phyloP scores from a whole-genome alignment of 2,797 vertebrate genomes.

The Crax fasciolata region DNA sequence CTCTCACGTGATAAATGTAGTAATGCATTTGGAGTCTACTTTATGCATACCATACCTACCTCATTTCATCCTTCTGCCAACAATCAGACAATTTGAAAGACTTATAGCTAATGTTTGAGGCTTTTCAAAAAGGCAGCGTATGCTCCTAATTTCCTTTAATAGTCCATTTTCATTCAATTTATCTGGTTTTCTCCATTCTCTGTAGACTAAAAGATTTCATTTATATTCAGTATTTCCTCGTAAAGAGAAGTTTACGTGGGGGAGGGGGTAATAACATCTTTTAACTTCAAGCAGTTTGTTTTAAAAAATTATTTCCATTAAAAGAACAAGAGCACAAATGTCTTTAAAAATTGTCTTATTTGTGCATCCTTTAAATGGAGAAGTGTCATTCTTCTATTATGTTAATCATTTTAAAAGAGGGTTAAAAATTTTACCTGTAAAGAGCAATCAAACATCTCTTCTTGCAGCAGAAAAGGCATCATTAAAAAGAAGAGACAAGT shows the following conservation, averaged over 20 bases:
- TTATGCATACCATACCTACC: not conserved
- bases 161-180: constrained; percentile 59
- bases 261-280: not conserved
- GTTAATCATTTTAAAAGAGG: constrained; percentile 41
- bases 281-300: constrained; percentile 53
- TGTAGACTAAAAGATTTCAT: constrained; percentile 44
- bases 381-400: constrained; percentile 70
- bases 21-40: not conserved
- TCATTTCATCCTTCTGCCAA: constrained; percentile 21
- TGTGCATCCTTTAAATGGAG: constrained; percentile 43
- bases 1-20: not conserved
- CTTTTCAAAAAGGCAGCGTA: constrained; percentile 34
- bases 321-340: constrained; percentile 12
- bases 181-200: constrained; percentile 43
- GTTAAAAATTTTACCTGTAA: constrained; percentile 38
- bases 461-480: constrained; percentile 43
- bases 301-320: constrained; percentile 53
- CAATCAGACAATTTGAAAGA: constrained; percentile 40
- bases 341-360: constrained; percentile 50
- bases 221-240: constrained; percentile 31
- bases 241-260: not conserved
- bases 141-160: constrained; percentile 69
- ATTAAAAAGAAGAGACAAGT: constrained; percentile 53
- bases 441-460: constrained; percentile 64
- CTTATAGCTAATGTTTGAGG: constrained; percentile 37